These are phyloP conservation scores for Desoria tigrina DNA, from an alignment of 2,888 invertebrate genomes.

Conservation along the genomic window DNA sequence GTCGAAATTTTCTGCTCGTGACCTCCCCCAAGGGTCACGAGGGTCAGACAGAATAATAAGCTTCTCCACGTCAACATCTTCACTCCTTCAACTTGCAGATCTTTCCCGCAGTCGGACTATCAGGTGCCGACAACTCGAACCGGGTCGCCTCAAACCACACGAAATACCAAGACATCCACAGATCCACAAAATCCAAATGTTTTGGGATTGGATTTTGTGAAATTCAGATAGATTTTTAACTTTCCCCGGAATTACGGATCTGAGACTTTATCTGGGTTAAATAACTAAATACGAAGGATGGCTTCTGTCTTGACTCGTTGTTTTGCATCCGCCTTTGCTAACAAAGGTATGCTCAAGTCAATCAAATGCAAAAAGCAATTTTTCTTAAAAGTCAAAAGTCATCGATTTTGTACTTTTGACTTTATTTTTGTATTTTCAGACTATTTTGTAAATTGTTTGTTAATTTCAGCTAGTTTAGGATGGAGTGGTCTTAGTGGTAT, in stretches of 20 bases:
- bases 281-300: background rate
- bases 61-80: constrained; percentile 13
- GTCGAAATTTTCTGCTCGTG: constrained; percentile 47
- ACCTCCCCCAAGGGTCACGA: constrained; percentile 5
- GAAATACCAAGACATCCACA: too few relatives aligned
- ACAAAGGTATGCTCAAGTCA: constrained; percentile 3
- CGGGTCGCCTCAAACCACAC: too few relatives aligned
- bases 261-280: too few relatives aligned
- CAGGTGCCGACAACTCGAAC: too few relatives aligned
- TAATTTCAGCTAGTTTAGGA: background rate
- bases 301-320: constrained; percentile 2
- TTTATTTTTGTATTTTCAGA: constrained; percentile 5
- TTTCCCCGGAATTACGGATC: too few relatives aligned
- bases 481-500: background rate
- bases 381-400: background rate
- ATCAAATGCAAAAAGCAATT: background rate
- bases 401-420: background rate
- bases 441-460: constrained; percentile 2
- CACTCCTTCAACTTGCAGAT: too few relatives aligned
- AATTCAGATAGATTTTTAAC: too few relatives aligned
- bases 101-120: too few relatives aligned
- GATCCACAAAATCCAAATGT: too few relatives aligned
- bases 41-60: background rate
- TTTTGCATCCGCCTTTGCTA: background rate
- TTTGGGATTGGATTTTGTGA: too few relatives aligned